Percentiles rank a stretch among this genome's conserved stretches.
phyloP scores from a whole-genome alignment of 2,113 vertebrate species.

The Uria aalge region DNA sequence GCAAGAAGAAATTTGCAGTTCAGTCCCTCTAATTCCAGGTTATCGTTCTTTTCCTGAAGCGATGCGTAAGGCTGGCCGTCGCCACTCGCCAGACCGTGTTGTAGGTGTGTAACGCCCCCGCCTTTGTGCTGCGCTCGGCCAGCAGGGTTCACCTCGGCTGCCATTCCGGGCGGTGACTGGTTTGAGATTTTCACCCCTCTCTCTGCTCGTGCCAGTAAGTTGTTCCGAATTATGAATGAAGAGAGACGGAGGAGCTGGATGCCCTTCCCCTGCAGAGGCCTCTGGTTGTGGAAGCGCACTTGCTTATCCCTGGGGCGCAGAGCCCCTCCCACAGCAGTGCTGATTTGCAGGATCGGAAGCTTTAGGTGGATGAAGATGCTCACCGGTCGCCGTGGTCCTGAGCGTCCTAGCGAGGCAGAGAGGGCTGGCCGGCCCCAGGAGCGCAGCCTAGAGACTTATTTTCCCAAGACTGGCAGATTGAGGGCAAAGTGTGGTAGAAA shows the following conservation, averaged over 20 bases:
- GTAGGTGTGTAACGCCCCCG: neutral
- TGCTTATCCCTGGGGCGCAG: neutral
- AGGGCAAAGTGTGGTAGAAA: neutral
- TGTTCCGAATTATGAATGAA: neutral
- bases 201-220: neutral
- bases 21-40: neutral
- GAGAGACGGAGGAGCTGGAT: neutral
- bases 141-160: neutral
- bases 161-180: neutral
- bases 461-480: neutral
- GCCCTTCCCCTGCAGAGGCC: neutral
- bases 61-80: neutral
- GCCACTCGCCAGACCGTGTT: neutral
- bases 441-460: neutral
- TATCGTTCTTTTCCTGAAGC: neutral
- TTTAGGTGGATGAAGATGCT: neutral
- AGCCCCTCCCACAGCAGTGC: neutral
- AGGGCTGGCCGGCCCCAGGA: neutral
- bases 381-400: neutral
- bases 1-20: neutral
- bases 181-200: neutral
- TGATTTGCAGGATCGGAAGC: neutral
- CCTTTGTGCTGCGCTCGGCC: neutral
- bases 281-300: neutral
- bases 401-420: neutral